Evolutionary conservation across 2,113 vertebrate species (phyloP).

Genomic region (Phylloscopus whistleri): DNA sequence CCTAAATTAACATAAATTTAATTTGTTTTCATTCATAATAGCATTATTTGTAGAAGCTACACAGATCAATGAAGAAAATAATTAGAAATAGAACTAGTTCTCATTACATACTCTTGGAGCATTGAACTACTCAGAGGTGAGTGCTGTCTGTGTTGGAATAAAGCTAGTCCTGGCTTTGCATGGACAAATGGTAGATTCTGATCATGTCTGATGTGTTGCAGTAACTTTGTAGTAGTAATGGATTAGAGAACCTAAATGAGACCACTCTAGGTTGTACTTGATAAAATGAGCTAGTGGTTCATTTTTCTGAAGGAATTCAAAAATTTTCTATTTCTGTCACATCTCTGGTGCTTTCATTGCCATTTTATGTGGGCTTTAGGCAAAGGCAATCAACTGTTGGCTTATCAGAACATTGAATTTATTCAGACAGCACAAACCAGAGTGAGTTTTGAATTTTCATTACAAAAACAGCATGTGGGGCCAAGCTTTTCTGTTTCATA

Average conservation of each 20-base stretch:
- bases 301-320: background rate
- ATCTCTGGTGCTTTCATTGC: background rate
- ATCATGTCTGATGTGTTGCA: background rate
- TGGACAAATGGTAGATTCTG: background rate
- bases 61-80: background rate
- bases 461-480: background rate
- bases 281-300: background rate
- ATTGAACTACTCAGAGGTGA: background rate
- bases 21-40: background rate
- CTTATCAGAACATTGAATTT: background rate
- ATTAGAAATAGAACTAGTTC: background rate
- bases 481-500: background rate
- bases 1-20: background rate
- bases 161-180: background rate
- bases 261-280: background rate
- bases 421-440: background rate
- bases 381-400: background rate
- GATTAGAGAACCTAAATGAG: background rate
- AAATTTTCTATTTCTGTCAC: background rate
- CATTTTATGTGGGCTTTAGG: background rate
- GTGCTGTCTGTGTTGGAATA: background rate
- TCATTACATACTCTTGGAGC: background rate
- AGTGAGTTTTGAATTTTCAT: background rate
- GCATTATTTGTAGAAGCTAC: background rate
- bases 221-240: background rate